These are phyloP conservation scores for Temnothorax nylanderi DNA, from an alignment of 1,140 invertebrate species.

Conservation along the genomic window DNA sequence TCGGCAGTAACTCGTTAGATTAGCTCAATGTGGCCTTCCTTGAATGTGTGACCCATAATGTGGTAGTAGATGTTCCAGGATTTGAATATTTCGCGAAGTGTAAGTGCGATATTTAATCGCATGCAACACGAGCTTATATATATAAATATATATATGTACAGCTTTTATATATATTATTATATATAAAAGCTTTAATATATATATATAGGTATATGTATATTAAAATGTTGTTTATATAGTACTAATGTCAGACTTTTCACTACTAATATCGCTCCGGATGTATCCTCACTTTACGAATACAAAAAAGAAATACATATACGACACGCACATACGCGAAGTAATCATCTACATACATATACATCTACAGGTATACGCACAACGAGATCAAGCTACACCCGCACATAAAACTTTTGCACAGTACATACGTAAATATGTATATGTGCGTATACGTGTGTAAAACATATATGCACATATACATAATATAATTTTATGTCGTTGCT, in stretches of 20 bases:
- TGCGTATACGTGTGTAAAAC: neutral
- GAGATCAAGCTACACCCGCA: conserved; percentile 21
- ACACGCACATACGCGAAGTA: conserved; percentile 34
- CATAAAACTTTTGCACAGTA: conserved; percentile 23
- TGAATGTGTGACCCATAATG: conserved; percentile 81
- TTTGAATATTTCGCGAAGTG: conserved; percentile 56
- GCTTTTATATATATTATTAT: conserved; percentile 13
- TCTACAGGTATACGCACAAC: conserved; percentile 42
- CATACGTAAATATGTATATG: conserved; percentile 16
- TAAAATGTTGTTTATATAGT: conserved; percentile 40
- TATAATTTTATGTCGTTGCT: conserved; percentile 28
- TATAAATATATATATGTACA: conserved; percentile 4
- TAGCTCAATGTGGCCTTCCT: conserved; percentile 86
- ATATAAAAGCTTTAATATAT: neutral
- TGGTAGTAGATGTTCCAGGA: conserved; percentile 66
- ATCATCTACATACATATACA: conserved; percentile 15
- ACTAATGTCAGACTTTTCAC: conserved; percentile 31
- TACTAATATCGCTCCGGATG: conserved; percentile 35
- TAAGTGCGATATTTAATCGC: conserved; percentile 51
- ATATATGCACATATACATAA: conserved; percentile 8
- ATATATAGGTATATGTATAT: conserved; percentile 20
- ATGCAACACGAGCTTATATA: conserved; percentile 51
- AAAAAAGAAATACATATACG: conserved; percentile 13
- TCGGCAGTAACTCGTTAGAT: conserved; percentile 83
- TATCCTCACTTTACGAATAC: conserved; percentile 40